Evolutionary conservation across 2,113 vertebrate species (phyloP), one percentile per base, ranked within the genome.

Genomic region (Perca flavescens): DNA sequence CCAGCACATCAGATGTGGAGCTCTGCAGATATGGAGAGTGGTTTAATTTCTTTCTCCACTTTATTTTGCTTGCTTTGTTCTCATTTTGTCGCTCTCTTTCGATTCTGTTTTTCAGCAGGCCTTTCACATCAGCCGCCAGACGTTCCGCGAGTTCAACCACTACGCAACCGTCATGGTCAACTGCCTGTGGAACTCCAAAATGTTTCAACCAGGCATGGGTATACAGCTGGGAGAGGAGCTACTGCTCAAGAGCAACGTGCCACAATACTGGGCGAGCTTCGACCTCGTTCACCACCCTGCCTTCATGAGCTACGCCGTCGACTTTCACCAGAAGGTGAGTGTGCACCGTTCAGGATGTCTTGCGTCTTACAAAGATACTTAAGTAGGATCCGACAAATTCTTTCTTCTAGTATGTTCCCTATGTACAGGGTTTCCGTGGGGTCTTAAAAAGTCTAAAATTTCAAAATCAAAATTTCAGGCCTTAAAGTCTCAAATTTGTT

Each of bases 211-310:
- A 16, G 96, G 91, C 49, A 92, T 89, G 9, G 95, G 91, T 1
- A 61, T 97, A 14, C 11, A 71, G 88, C 85, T 98, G 71, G 87
- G 91, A 11, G 90, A 95, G 0, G 40, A 95, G 80, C 57, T 97
- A 71, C 92, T 99, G 50, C 82, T 77, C 74, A 93, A 90, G 87
- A 94, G 94, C 14, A 71, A 50, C 50, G 89, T 96, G 22, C 64
- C 92, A 0, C 92, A 97, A 0, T 80, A 91, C 76, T 93, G 91
- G 91, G 83, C 0, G 15, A 87, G 95, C 83, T 97, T 97, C 56
- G 96, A 96, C 94, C 89, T 99, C 76, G 87, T 96, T 56, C 90
- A 95, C 87, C 98, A 99, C 74, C 98, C 98, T 2, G 97, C 97
- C 52, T 92, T 99, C 79, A 66, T 96, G 82, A 91, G 92, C 83